Percentiles rank a stretch among this genome's conserved stretches.
Evolutionary conservation across 2,888 invertebrate species (phyloP).

Genomic region (Labia minor): DNA sequence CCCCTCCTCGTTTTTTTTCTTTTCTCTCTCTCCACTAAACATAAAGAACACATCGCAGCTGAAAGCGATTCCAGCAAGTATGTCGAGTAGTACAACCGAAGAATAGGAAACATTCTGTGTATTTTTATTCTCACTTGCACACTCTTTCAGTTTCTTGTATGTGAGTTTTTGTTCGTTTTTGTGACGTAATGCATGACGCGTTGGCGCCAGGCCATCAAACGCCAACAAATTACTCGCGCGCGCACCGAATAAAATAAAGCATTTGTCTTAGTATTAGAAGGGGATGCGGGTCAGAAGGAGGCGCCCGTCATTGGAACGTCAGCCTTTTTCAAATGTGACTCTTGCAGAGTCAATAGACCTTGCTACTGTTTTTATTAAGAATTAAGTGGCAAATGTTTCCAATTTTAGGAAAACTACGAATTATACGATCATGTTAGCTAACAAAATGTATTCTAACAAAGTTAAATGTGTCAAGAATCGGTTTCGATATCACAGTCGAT

Average conservation of each 20-base stretch:
- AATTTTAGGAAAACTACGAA: no score
- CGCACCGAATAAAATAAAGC: neutral
- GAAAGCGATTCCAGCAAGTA: neutral
- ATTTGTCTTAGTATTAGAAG: neutral
- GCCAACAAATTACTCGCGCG: neutral
- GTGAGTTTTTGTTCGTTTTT: neutral
- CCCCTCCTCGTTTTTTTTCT: neutral
- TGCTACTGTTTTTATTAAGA: constrained; percentile 1
- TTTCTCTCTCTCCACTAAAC: no score
- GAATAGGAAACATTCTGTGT: neutral
- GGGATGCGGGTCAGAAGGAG: neutral
- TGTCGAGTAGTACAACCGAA: neutral
- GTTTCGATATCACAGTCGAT: no score
- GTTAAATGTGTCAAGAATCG: no score
- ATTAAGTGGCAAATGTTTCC: neutral
- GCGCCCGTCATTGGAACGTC: neutral
- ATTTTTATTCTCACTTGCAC: no score
- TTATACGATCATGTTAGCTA: no score
- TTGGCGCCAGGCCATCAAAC: constrained; percentile 7
- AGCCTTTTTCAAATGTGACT: neutral
- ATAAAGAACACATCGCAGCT: no score
- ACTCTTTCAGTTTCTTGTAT: no score
- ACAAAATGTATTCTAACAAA: no score
- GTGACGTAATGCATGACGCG: constrained; percentile 3
- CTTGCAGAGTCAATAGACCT: neutral